Evolutionary conservation across 2,888 invertebrate species (phyloP).

Genomic region (Endomychus coccineus): DNA sequence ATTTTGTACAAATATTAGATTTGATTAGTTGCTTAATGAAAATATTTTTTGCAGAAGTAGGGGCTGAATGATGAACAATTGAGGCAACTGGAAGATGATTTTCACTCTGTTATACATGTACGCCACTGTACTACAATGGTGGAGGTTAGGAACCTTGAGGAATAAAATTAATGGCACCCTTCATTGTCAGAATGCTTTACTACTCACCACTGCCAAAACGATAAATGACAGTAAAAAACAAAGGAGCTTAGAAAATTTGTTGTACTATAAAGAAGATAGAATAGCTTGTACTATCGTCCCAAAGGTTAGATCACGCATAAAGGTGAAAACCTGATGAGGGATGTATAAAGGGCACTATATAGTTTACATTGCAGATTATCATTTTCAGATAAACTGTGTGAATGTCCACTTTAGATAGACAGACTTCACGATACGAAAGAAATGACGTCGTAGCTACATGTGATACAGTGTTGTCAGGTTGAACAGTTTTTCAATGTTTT

Average conservation of each 20-base stretch:
- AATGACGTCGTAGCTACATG: too few relatives aligned
- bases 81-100: slow-evolving; percentile 48
- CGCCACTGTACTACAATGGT: slow-evolving; percentile 74
- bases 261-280: slow-evolving; percentile 49
- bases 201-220: slow-evolving; percentile 34
- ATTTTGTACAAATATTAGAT: too few relatives aligned
- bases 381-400: too few relatives aligned
- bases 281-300: slow-evolving; percentile 52
- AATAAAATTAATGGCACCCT: slow-evolving; percentile 54
- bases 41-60: too few relatives aligned
- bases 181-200: slow-evolving; percentile 37
- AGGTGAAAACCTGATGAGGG: not conserved
- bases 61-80: not conserved
- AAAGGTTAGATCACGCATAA: slow-evolving; percentile 35
- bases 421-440: too few relatives aligned
- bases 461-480: too few relatives aligned
- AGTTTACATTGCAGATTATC: too few relatives aligned
- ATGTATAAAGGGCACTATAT: too few relatives aligned
- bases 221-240: slow-evolving; percentile 30
- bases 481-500: too few relatives aligned
- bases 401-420: too few relatives aligned
- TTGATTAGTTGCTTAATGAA: too few relatives aligned
- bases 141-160: slow-evolving; percentile 64
- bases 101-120: slow-evolving; percentile 77
- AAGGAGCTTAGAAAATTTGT: slow-evolving; percentile 50